Evolutionary conservation across 2,113 vertebrate species (phyloP), one percentile per base, ranked within the genome.

Genomic region (Nannobrachium achirus): DNA sequence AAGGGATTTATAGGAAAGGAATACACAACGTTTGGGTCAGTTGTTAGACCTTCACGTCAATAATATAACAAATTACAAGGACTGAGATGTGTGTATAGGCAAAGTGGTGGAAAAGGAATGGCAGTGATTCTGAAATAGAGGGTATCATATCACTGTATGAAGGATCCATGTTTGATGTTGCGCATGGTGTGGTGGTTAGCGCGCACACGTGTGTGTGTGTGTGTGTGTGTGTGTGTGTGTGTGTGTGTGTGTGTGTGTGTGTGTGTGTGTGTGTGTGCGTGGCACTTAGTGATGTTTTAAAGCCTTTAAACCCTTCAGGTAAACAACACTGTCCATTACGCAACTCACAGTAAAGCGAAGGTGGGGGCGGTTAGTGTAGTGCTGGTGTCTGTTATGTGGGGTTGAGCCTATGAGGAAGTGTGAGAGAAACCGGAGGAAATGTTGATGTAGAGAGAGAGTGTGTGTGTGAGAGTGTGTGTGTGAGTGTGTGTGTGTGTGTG

Each of bases 271-370:
- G 59, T 74, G 2, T 65, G 41, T 70, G 33, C 57, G 59, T 45
- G 50, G 49, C 67, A 75, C 71, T 82, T 80, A 67, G 78, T 79
- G 68, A 82, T 25, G 58, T 69, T 66, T 56, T 83, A 83, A 33
- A 81, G 71, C 75, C 8, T 64, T 79, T 85, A 82, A 87, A 77
- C 62, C 76, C 70, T 58, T 75, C 56, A 83, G 71, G 80, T 83
- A 80, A 76, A 84, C 62, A 85, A 56, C 52, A 63, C 48, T 59
- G 49, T 44, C 59, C 49, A 20, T 85, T 83, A 86, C 42, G 74
- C 63, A 88, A 88, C 56, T 41, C 15, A 41, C 44, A 60, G 10
- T 13, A 48, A 2, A 13, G 50, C 40, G 58, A 3, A 11, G 1
- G 20, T 52, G 49, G 14, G n/a, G 25, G 25, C 25, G 25, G 3